Conservation (phyloP, 2,113 vertebrate genomes). For the Hippopotamus amphibius region DNA sequence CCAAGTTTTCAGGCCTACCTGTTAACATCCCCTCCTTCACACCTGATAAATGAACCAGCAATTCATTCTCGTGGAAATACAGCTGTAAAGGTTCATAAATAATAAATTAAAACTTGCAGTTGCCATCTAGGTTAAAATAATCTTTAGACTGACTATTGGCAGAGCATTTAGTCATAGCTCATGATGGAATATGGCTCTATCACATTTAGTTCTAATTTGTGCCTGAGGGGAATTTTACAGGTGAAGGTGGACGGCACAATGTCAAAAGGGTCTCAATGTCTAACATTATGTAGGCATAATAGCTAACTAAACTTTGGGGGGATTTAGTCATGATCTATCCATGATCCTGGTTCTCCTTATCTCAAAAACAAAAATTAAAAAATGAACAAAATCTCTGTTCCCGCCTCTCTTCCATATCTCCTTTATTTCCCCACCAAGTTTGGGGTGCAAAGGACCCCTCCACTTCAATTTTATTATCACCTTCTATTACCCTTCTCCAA, state of each 20-base stretch:
- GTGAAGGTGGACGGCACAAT: background rate
- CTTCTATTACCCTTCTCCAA: background rate
- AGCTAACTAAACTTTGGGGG: background rate
- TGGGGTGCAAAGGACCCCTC: background rate
- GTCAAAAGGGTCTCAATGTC: background rate
- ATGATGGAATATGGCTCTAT: background rate
- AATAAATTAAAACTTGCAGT: conserved; percentile 84
- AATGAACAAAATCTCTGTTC: background rate
- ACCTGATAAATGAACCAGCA: conserved; percentile 81
- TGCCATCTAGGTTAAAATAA: conserved; percentile 62
- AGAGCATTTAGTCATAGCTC: background rate
- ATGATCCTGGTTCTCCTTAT: background rate
- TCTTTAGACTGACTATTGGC: background rate
- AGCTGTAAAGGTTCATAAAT: conserved; percentile 85
- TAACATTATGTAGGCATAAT: background rate
- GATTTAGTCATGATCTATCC: background rate
- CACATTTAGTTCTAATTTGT: background rate
- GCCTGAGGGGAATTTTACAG: conserved; percentile 17
- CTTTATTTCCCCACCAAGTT: background rate
- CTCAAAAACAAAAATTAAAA: background rate
- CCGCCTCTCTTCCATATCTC: background rate
- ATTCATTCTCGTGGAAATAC: conserved; percentile 84
- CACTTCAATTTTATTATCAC: background rate
- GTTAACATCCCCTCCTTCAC: conserved; percentile 86
- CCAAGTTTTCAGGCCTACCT: conserved; percentile 75